Conservation (phyloP, 2,797 vertebrate genomes). For the Sciurus carolinensis region DNA sequence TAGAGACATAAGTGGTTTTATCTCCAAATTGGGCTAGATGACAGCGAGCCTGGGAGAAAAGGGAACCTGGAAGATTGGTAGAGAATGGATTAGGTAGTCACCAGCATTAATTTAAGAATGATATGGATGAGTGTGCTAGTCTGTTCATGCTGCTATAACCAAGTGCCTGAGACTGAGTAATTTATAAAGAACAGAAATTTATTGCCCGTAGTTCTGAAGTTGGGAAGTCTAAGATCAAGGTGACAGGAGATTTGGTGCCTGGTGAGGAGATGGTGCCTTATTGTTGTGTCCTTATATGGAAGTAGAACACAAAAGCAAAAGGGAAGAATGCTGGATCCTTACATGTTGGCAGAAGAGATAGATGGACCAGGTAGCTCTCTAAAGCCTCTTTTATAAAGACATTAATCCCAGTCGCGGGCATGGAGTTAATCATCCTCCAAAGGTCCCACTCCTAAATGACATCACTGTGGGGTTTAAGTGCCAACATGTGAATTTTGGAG, state of each 20-base stretch:
- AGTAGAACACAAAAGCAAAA: background rate
- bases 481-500: too few relatives aligned
- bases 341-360: too few relatives aligned
- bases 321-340: background rate
- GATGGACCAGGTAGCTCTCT: background rate
- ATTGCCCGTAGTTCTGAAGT: background rate
- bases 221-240: background rate
- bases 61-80: background rate
- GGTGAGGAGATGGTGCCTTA: background rate
- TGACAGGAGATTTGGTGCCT: too few relatives aligned
- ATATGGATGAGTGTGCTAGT: background rate
- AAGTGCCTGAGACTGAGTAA: background rate
- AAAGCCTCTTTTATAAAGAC: background rate
- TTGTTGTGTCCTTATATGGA: background rate
- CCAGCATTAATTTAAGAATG: background rate
- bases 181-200: background rate
- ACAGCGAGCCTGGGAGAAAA: background rate
- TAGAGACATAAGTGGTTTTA: background rate
- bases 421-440: too few relatives aligned
- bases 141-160: background rate
- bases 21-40: background rate
- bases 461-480: too few relatives aligned
- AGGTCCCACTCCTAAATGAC: too few relatives aligned
- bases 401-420: too few relatives aligned
- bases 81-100: background rate